Base-by-base conservation (phyloP, 2,888 invertebrate genomes). In the Scaptodrosophila latifasciaeformis region DNA sequence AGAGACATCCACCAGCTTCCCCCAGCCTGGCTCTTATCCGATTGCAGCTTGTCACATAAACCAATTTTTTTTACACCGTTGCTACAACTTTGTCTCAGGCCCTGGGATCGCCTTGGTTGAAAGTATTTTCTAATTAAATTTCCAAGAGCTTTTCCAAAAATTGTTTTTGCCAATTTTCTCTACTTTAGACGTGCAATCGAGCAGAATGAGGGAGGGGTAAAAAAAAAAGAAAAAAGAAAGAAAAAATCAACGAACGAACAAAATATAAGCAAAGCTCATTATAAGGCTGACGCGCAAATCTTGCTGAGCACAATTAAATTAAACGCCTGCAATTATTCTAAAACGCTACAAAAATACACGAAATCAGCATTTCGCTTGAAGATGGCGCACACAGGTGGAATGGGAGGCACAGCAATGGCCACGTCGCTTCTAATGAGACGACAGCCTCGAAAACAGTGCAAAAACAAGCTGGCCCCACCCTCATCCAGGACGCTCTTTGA, bases 311-410 rank as follows among this genome's bases (percentile, higher is more conserved):
- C 70, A 69, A 66, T 82, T 76, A 81, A 82, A 76, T 79, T 79
- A 81, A 80, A 71, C 66, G 80, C 64, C 62, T 66, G 69, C 75
- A 82, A 80, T 81, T 79, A 82, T 79, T 82, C 61, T 60, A 66
- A 81, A 69, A 62, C 59, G 64, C 61, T 65, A 50, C 35, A 57
- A 65, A 75, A 78, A 78, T 61, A 64, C 53, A 52, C 54, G 42
- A 54, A 59, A 44, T 61, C 52, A 58, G 54, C 51, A 49, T 51
- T 58, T 54, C 54, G 3, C 19, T 10, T 1, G 42, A 39, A 51
- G 39, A 47, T 45, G 46, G 19, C 24, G n/a, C n/a, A n/a, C n/a
- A 24, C 29, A 18, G 17, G 24, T 21, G 7, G 31, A 17, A 54
- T 15, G 24, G 12, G 13, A n/a, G 42, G 12, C 21, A 34, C 6